Evolutionary conservation across 2,888 invertebrate species (phyloP), one percentile per base, ranked within the genome.

Genomic region (Orthosia incerta): DNA sequence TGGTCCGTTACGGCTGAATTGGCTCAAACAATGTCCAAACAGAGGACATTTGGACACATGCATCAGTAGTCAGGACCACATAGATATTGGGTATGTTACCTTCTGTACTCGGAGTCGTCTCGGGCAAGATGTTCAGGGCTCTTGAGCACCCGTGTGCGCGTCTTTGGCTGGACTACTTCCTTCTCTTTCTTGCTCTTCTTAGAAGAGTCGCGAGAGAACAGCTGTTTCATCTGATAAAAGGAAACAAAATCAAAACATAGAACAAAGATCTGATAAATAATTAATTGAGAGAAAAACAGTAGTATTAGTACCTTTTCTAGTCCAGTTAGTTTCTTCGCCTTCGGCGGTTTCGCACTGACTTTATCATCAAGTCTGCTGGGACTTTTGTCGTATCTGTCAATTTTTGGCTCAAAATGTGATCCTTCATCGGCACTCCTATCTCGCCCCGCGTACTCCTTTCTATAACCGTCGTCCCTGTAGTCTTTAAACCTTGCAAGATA

Each of bases 101-200:
- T 95, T 92, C 90, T 94, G 75, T 96, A 96, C 67, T 95, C 96
- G 87, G 95, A 93, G 91, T 95, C 95, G 77, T 95, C 93, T 90
- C 87, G 90, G 80, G 91, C 95, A 94, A 96, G 96, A 95, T 95
- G 96, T 95, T 96, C 96, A 89, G 96, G 96, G 95, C 96, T 96
- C 95, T 95, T 95, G 94, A 96, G 95, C 87, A 95, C 95, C 94
- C 95, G 94, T 86, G 96, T 97, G 93, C 95, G 96, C 82, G 91
- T 90, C 89, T 97, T 97, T 80, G 96, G 96, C 93, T 94, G 95
- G 92, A 94, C 93, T 86, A 89, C 86, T 85, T 97, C 97, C 91
- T 97, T 97, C 92, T 97, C 97, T 94, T 97, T 97, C 91, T 97
- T 97, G 95, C 97, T 97, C 95, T 97, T 97, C 95, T 97, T 97